Base-by-base conservation (phyloP, 2,797 vertebrate genomes). In the Argentina silus region DNA sequence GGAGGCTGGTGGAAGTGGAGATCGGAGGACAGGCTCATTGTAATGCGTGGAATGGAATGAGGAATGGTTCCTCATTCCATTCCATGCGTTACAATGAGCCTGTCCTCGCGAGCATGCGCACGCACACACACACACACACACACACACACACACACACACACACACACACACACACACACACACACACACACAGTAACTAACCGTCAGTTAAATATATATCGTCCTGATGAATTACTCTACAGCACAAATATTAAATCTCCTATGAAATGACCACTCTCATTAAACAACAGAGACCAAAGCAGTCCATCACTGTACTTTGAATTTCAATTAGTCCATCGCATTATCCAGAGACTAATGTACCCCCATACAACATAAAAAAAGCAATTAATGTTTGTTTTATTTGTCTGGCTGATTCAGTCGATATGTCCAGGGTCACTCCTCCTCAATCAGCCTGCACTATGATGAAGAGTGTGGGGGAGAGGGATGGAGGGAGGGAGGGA, bases 231-330 rank as follows among this genome's bases (percentile, higher is more conserved):
- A 53, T 53, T n/a, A 53, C 5, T 21, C 57, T 36, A 42, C 72
- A 72, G 77, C 75, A n/a, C 74, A 6, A 53, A 78, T 84, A 85
- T 85, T 85, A 86, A 86, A 87, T 76, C 23, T 4, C 21, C 65
- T n/a, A 7, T 85, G 78, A 86, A 83, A 83, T 86, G 81, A 83
- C 78, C 80, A 84, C 70, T 88, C 77, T 89, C 88, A 89, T 89
- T 84, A 88, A 69, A 78, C 77, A 84, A 80, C 89, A 85, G 84
- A 85, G 86, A 78, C 85, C 85, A 87, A 36, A 36, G 83, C 83
- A 83, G 83, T 88, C 83, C 76, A 78, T 89, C 87, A 82, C 0
- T 47, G 76, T 36, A 64, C 64, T 62, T 81, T 86, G 81, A 61
- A 79, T 83, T 85, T 87, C 83, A 80, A 87, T 86, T 85, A 80